Conservation (phyloP, 2,113 vertebrate species). For the Saccopteryx leptura region DNA sequence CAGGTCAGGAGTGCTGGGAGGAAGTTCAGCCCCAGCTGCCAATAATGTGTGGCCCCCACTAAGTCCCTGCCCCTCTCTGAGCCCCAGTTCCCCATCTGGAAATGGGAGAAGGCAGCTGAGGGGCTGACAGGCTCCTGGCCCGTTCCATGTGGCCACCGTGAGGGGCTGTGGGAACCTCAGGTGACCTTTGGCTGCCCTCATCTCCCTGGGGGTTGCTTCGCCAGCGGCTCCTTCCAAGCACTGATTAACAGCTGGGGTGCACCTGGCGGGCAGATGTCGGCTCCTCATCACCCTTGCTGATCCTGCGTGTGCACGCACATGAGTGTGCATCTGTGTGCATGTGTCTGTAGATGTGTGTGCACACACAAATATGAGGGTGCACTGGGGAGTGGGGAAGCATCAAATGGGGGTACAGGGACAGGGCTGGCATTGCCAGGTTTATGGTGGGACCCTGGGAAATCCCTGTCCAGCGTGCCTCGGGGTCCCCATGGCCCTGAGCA, state of each 20-base stretch:
- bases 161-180: conserved; percentile 60
- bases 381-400: neutral
- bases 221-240: conserved; percentile 68
- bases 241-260: conserved; percentile 82
- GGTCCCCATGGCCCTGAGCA: neutral
- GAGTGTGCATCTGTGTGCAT: neutral
- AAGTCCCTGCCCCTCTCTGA: neutral
- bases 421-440: neutral
- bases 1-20: neutral
- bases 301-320: neutral
- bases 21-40: conserved; percentile 15
- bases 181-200: conserved; percentile 77
- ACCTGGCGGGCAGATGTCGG: conserved; percentile 80
- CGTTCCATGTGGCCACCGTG: neutral
- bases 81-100: conserved; percentile 54
- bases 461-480: rapidly evolving
- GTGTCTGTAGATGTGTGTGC: rapidly evolving
- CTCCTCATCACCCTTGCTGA: neutral
- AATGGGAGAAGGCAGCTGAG: neutral
- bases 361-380: neutral
- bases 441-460: neutral
- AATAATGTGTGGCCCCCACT: neutral
- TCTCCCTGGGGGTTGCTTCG: conserved; percentile 1
- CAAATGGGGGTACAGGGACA: rapidly evolving
- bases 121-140: conserved; percentile 60